These are phyloP conservation scores for Druon quercuslanigerum DNA, from an alignment of 1,140 invertebrate species.

Conservation along the genomic window DNA sequence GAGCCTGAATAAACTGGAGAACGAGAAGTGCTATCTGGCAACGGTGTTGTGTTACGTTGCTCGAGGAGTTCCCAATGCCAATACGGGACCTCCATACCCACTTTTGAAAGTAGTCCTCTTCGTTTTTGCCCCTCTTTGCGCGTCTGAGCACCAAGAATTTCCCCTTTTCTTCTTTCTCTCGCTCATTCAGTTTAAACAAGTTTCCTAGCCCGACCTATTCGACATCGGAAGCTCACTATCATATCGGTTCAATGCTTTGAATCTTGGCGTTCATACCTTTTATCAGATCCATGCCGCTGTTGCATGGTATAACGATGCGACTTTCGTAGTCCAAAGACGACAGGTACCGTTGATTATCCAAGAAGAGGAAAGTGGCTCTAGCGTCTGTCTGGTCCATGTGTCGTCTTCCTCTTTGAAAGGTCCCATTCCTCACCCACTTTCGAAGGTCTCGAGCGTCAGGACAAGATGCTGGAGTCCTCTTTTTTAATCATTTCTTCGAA, in stretches of 20 bases:
- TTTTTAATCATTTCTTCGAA: conserved; percentile 18
- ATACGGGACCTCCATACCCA: conserved; percentile 38
- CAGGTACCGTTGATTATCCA: conserved; percentile 56
- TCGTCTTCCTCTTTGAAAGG: conserved; percentile 15
- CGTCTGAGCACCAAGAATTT: neutral
- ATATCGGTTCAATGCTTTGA: no score
- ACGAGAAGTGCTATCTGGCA: conserved; percentile 16
- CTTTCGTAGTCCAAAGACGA: conserved; percentile 18
- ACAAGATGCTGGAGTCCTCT: neutral
- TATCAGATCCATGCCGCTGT: neutral
- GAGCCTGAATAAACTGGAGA: neutral
- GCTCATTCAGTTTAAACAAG: neutral
- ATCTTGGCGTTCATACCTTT: neutral
- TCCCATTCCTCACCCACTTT: conserved; percentile 33
- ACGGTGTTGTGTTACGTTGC: conserved; percentile 1
- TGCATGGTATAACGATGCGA: conserved; percentile 22
- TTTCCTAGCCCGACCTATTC: neutral
- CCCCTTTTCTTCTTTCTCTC: conserved; percentile 9
- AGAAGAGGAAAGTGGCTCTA: conserved; percentile 33
- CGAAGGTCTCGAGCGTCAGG: neutral
- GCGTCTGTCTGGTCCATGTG: conserved; percentile 24
- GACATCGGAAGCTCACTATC: no score
- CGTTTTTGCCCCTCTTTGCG: conserved; percentile 29
- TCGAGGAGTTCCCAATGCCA: conserved; percentile 22
- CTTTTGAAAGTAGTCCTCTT: conserved; percentile 40